Percentiles rank a stretch among this genome's conserved stretches.
phyloP scores from a whole-genome alignment of 1,140 invertebrate genomes.

The Trialeurodes vaporariorum region DNA sequence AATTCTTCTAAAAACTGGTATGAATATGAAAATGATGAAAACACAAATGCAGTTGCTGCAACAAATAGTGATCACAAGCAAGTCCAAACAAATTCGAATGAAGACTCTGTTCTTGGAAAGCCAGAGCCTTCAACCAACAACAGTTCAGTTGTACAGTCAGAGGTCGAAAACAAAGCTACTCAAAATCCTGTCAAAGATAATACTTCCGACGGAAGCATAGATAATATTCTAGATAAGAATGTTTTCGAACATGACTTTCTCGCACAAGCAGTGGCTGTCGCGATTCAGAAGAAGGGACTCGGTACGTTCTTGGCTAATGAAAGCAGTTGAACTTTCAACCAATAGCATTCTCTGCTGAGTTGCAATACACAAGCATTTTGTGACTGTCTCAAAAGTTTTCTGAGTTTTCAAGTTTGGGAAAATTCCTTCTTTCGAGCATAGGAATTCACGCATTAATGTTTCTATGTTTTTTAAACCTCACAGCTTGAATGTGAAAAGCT shows the following conservation, averaged over 20 bases:
- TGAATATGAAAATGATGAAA: background rate
- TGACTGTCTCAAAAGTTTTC: too few species aligned
- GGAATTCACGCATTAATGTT: too few species aligned
- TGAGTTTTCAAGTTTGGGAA: too few species aligned
- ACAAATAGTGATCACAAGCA: background rate
- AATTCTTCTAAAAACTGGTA: background rate
- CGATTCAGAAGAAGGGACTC: slow-evolving; percentile 27
- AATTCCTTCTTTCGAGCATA: too few species aligned
- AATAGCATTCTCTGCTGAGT: too few species aligned
- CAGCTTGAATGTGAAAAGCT: too few species aligned
- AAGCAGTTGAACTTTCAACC: background rate
- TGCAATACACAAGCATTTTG: too few species aligned
- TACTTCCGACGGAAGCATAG: background rate
- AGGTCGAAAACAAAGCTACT: background rate
- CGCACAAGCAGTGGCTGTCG: slow-evolving; percentile 25
- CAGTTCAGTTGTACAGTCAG: background rate
- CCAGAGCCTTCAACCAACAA: background rate
- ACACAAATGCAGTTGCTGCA: background rate
- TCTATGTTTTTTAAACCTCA: too few species aligned
- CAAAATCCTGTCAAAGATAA: background rate
- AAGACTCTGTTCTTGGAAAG: background rate
- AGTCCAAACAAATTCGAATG: background rate
- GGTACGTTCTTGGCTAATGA: slow-evolving; percentile 11
- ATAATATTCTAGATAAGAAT: background rate
- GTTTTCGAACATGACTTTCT: slow-evolving; percentile 24